Evolutionary conservation across 2,888 invertebrate species (phyloP).

Genomic region (Ormyrus nitidulus): DNA sequence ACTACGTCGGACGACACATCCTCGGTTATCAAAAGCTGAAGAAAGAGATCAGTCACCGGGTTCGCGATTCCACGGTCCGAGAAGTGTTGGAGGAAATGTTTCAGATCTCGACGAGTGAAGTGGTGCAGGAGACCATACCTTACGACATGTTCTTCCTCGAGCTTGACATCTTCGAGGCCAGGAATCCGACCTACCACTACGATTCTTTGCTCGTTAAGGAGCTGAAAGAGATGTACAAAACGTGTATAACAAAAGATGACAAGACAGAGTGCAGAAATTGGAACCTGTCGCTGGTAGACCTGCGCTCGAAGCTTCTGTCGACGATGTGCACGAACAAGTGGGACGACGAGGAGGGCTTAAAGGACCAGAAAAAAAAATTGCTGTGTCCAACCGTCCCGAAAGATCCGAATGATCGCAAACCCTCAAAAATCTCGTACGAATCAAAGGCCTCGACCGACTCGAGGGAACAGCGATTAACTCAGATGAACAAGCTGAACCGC

Average conservation of each 20-base stretch:
- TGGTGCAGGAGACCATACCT: conserved; percentile 21
- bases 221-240: conserved; percentile 59
- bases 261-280: conserved; percentile 50
- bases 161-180: conserved; percentile 60
- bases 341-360: too few species aligned
- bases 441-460: too few species aligned
- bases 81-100: conserved; percentile 62
- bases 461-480: too few species aligned
- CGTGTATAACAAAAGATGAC: conserved; percentile 1
- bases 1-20: too few species aligned
- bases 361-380: too few species aligned
- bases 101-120: neutral
- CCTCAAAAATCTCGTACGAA: too few species aligned
- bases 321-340: too few species aligned
- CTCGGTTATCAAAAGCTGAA: too few species aligned
- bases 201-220: conserved; percentile 57
- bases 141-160: conserved; percentile 62
- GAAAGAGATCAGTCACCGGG: conserved; percentile 12
- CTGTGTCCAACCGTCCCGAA: too few species aligned
- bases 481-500: neutral
- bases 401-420: too few species aligned
- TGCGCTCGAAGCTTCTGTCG: conserved; percentile 59
- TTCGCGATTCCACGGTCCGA: conserved; percentile 58
- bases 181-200: conserved; percentile 63
- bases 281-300: conserved; percentile 62